Evolutionary conservation across 92 coral and sea anemone genomes (phyloP).

Genomic region (Zoanthus solanderi): DNA sequence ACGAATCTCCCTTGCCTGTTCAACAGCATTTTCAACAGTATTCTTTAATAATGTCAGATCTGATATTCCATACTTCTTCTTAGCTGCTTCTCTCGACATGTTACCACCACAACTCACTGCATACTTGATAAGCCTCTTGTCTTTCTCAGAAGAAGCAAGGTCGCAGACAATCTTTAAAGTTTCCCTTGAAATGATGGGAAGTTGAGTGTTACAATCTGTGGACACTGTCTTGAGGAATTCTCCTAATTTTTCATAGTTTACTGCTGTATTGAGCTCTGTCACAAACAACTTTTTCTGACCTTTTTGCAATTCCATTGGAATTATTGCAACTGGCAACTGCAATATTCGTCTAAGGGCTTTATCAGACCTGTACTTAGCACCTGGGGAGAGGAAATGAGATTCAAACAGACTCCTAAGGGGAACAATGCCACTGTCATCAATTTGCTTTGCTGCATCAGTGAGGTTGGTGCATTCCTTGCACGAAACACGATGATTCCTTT

Average conservation of each 20-base stretch:
- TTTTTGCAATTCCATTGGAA: constrained; percentile 42
- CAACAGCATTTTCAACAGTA: constrained; percentile 54
- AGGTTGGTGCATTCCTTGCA: constrained; percentile 53
- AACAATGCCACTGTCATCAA: constrained; percentile 53
- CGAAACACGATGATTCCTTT: constrained; percentile 52
- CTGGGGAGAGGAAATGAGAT: constrained; percentile 58
- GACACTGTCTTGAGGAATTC: constrained; percentile 40
- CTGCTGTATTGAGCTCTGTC: constrained; percentile 24
- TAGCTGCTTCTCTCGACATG: constrained; percentile 61
- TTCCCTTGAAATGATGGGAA: constrained; percentile 51
- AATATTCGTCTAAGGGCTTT: constrained; percentile 52
- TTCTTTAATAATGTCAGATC: constrained; percentile 47
- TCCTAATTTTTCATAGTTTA: constrained; percentile 40
- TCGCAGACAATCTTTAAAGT: constrained; percentile 72
- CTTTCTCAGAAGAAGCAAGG: constrained; percentile 69
- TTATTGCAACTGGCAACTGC: constrained; percentile 46
- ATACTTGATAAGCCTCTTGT: constrained; percentile 60
- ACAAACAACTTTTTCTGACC: constrained; percentile 29
- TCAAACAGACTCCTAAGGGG: constrained; percentile 53
- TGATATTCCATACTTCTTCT: constrained; percentile 59
- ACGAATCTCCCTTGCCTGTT: constrained; percentile 57
- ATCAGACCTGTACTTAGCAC: constrained; percentile 52
- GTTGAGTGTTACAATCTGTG: not conserved
- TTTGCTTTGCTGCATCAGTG: constrained; percentile 56
- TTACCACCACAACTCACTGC: constrained; percentile 55